Conservation (phyloP, 2,797 vertebrate species). For the Sarcophilus harrisii region DNA sequence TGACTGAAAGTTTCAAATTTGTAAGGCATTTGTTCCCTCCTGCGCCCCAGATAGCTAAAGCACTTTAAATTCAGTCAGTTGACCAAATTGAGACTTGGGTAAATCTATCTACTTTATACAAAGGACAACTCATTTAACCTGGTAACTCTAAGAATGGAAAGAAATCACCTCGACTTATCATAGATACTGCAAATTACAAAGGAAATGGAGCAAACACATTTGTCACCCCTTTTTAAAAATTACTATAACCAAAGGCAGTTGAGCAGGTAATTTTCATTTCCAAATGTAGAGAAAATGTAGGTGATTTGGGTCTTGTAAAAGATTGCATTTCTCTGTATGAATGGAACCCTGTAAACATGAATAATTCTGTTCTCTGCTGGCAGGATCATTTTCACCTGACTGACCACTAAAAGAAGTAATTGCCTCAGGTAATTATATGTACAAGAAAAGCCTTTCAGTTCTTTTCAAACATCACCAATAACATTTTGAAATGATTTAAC, state of each 20-base stretch:
- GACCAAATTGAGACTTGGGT: background rate
- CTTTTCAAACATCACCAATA: slow-evolving; percentile 85
- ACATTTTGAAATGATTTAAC: slow-evolving; percentile 87
- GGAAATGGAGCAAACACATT: background rate
- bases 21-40: background rate
- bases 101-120: slow-evolving; percentile 5
- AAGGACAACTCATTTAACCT: slow-evolving; percentile 39
- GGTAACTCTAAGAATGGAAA: background rate
- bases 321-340: slow-evolving; percentile 25
- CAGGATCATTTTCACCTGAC: slow-evolving; percentile 68
- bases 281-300: slow-evolving; percentile 12
- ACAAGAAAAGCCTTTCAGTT: slow-evolving; percentile 81
- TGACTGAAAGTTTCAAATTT: background rate
- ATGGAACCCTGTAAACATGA: slow-evolving; percentile 41
- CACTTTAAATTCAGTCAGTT: background rate
- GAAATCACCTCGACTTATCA: slow-evolving; percentile 5
- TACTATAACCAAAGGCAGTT: slow-evolving; percentile 16
- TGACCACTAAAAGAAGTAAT: slow-evolving; percentile 80
- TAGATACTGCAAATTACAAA: background rate
- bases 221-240: slow-evolving; percentile 41
- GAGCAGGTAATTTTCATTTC: slow-evolving; percentile 35
- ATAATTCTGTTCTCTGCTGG: slow-evolving; percentile 50
- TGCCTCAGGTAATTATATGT: slow-evolving; percentile 81
- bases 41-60: background rate
- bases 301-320: slow-evolving; percentile 32